A percentile compares a stretch with the other conserved stretches of the same genome.
Evolutionary conservation across 2,797 vertebrate genomes (phyloP).

Genomic region (Melanotaenia pygmaea): DNA sequence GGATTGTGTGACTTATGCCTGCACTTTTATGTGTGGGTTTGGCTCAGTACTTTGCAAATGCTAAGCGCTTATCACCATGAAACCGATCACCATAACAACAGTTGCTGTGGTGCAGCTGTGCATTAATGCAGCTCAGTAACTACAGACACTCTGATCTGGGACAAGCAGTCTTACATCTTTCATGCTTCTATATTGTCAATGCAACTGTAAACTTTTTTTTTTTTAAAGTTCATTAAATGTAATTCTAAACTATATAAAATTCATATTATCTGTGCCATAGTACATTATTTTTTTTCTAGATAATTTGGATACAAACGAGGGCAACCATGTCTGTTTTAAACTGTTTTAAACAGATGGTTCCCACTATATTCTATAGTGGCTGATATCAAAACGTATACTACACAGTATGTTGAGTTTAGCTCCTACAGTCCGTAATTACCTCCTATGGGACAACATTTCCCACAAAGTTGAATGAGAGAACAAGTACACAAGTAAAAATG

Average conservation of each 20-base stretch:
- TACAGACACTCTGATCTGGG: neutral
- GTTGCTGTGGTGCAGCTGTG: constrained; percentile 37
- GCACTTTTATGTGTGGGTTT: constrained; percentile 12
- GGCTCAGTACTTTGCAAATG: constrained; percentile 11
- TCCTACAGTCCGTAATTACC: neutral
- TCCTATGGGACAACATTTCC: neutral
- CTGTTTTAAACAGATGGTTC: neutral
- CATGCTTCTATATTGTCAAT: too few species aligned
- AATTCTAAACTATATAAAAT: neutral
- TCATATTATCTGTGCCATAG: neutral
- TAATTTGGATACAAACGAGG: neutral
- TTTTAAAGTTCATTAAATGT: too few species aligned
- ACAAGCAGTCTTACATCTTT: too few species aligned
- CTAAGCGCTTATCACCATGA: constrained; percentile 33
- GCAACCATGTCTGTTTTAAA: neutral
- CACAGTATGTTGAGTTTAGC: neutral
- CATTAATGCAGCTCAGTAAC: constrained; percentile 28
- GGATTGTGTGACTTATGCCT: constrained; percentile 25
- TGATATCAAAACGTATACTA: neutral
- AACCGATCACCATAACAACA: constrained; percentile 62
- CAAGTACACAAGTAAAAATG: constrained; percentile 18
- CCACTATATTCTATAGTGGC: neutral
- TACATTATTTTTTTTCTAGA: neutral
- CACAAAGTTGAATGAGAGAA: constrained; percentile 8
- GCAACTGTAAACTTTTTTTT: too few species aligned